A percentile compares a stretch with the other conserved stretches of the same genome.
These are phyloP conservation scores for Trinectes maculatus DNA, from an alignment of 2,113 vertebrate species.

Conservation along the genomic window DNA sequence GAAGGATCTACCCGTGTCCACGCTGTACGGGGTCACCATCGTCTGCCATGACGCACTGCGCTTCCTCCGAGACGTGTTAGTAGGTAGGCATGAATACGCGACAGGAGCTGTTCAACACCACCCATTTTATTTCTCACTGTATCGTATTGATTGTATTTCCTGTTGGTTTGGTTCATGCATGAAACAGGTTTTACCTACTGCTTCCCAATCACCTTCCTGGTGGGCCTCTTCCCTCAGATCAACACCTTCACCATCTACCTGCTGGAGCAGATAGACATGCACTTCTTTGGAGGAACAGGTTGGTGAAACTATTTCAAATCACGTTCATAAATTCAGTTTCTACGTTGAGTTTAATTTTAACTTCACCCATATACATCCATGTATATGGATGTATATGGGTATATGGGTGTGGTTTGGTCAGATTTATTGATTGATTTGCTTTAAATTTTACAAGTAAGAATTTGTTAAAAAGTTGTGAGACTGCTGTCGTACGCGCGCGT, in stretches of 20 bases:
- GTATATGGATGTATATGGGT: too few species aligned
- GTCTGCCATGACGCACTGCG: slow-evolving; percentile 85
- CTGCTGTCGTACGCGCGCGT: background rate
- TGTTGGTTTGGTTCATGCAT: slow-evolving; percentile 13
- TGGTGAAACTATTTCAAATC: slow-evolving; percentile 42
- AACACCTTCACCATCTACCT: slow-evolving; percentile 95
- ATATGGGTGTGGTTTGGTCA: too few species aligned
- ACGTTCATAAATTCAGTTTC: too few species aligned
- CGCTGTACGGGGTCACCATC: slow-evolving; percentile 90
- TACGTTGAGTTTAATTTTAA: too few species aligned
- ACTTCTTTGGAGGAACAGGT: slow-evolving; percentile 97
- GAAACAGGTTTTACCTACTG: slow-evolving; percentile 90
- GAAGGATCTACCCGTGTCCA: slow-evolving; percentile 84
- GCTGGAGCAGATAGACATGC: slow-evolving; percentile 95
- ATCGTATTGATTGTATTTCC: background rate
- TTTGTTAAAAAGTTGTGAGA: too few species aligned
- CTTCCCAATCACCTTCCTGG: slow-evolving; percentile 93
- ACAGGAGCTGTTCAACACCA: background rate
- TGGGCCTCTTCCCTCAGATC: slow-evolving; percentile 97
- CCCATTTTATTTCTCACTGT: background rate
- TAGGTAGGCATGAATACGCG: slow-evolving; percentile 82
- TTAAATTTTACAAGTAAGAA: too few species aligned
- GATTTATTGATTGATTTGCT: too few species aligned
- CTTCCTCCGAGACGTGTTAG: slow-evolving; percentile 86
- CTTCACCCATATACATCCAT: too few species aligned